Evolutionary conservation across 2,888 invertebrate species (phyloP).

Genomic region (Ethmia dodecea): DNA sequence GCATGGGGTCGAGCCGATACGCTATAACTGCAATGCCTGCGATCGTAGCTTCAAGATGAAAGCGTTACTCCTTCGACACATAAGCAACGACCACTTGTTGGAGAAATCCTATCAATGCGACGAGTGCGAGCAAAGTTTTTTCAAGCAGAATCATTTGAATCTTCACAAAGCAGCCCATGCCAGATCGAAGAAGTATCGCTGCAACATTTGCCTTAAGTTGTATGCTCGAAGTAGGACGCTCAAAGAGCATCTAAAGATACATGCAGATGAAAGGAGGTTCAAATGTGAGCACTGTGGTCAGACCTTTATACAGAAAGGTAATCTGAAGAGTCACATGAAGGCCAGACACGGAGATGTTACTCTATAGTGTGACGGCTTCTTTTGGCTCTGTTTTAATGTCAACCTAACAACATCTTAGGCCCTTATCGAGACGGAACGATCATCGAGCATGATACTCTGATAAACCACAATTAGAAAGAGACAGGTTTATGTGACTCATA

Average conservation of each 20-base stretch:
- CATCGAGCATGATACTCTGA: no score
- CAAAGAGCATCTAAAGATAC: conserved; percentile 31
- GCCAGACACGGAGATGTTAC: conserved; percentile 19
- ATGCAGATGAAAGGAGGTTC: conserved; percentile 26
- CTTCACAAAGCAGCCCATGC: conserved; percentile 36
- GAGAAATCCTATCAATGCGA: conserved; percentile 43
- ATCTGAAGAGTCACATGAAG: conserved; percentile 22
- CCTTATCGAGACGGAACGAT: no score
- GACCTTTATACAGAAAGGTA: conserved; percentile 25
- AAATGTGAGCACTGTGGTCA: conserved; percentile 23
- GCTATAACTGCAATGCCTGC: conserved; percentile 52
- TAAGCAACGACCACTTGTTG: conserved; percentile 45
- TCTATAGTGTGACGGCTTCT: no score
- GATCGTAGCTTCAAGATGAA: conserved; percentile 35
- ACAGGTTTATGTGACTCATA: no score
- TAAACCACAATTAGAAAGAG: no score
- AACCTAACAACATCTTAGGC: no score
- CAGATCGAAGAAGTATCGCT: conserved; percentile 31
- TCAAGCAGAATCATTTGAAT: conserved; percentile 32
- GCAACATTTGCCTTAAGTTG: conserved; percentile 29
- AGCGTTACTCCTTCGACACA: conserved; percentile 23
- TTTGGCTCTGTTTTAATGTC: no score
- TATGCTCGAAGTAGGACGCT: conserved; percentile 22
- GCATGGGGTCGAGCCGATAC: conserved; percentile 42
- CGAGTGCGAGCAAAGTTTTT: conserved; percentile 44